Evolutionary conservation across 2,113 vertebrate species (phyloP).

Genomic region (Falco punctatus): DNA sequence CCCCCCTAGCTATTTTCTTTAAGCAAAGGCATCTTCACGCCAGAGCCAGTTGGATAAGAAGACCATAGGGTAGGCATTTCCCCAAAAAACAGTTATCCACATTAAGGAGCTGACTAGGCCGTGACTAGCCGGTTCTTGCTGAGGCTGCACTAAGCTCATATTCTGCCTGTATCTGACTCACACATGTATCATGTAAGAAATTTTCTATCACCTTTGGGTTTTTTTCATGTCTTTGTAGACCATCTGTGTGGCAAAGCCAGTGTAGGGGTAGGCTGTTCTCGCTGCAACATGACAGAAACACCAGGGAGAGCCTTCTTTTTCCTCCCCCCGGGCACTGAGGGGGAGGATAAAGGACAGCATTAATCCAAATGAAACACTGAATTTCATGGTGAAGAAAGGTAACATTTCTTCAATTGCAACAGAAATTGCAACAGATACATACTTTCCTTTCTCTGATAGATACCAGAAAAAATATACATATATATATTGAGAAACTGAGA

Average conservation of each 20-base stretch:
- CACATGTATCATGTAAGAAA: neutral
- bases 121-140: neutral
- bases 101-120: neutral
- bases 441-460: neutral
- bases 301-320: neutral
- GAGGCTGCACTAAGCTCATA: neutral
- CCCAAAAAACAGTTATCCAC: neutral
- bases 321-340: accelerated
- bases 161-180: neutral
- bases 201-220: neutral
- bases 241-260: neutral
- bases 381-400: neutral
- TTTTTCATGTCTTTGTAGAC: neutral
- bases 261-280: neutral
- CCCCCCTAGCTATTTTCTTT: neutral
- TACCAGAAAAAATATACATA: neutral
- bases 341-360: neutral
- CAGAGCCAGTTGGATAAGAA: neutral
- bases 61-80: neutral
- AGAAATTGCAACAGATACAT: neutral
- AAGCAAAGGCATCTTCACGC: neutral
- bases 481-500: neutral
- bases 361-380: neutral
- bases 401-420: no score
- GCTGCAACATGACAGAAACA: neutral